These are phyloP conservation scores for Enteromius viviparus DNA, from an alignment of 2,797 vertebrate genomes.

Conservation along the genomic window DNA sequence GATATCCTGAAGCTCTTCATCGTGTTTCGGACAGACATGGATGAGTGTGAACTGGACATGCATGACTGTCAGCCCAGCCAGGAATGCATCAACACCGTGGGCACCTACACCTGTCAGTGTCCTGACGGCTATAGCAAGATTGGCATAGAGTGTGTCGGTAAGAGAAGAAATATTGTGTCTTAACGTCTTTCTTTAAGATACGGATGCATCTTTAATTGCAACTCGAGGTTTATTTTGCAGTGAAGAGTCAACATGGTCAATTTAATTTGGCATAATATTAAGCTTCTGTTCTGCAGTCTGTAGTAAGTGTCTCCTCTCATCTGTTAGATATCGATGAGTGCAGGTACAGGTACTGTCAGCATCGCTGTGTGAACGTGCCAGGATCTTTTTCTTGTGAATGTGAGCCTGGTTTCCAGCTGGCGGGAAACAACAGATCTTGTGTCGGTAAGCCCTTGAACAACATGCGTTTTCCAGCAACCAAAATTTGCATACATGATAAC, in stretches of 20 bases:
- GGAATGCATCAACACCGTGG: slow-evolving; percentile 77
- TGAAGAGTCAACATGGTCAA: background rate
- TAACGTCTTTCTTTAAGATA: background rate
- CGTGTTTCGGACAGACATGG: slow-evolving; percentile 69
- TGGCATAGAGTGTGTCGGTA: slow-evolving; percentile 79
- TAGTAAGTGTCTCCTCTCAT: slow-evolving; percentile 13
- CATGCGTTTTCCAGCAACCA: background rate
- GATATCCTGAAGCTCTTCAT: background rate
- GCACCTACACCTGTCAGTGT: slow-evolving; percentile 79
- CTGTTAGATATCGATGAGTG: slow-evolving; percentile 88
- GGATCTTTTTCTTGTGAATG: slow-evolving; percentile 93
- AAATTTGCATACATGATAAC: background rate
- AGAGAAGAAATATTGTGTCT: background rate
- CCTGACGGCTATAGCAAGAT: slow-evolving; percentile 80
- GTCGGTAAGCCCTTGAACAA: slow-evolving; percentile 79
- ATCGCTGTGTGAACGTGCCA: slow-evolving; percentile 89
- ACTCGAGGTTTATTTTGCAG: background rate
- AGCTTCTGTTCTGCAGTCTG: background rate
- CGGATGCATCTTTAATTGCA: background rate
- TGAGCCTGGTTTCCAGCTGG: slow-evolving; percentile 89
- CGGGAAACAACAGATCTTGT: slow-evolving; percentile 90
- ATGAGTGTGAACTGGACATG: slow-evolving; percentile 75
- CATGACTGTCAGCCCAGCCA: slow-evolving; percentile 83
- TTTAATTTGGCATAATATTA: background rate
- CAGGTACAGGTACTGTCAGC: slow-evolving; percentile 89